A percentile compares a stretch with the other conserved stretches of the same genome.
phyloP scores from a whole-genome alignment of 2,797 vertebrate genomes.

The Discoglossus pictus region DNA sequence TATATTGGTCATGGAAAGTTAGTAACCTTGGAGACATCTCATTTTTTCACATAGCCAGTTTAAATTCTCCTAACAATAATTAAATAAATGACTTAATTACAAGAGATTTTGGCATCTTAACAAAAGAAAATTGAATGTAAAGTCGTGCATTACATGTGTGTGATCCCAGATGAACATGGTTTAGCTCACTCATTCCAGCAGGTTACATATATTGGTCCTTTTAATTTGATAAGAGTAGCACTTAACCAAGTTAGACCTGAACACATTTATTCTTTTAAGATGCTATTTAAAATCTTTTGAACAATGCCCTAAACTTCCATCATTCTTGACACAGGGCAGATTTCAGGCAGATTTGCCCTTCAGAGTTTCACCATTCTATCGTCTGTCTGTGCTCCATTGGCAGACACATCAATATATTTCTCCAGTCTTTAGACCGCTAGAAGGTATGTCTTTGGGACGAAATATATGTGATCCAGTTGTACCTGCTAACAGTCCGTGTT shows the following conservation, averaged over 20 bases:
- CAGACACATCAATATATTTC: background rate
- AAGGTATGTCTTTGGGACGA: too few relatives aligned
- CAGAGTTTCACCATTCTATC: background rate
- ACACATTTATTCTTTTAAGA: slow-evolving; percentile 28
- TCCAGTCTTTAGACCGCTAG: too few relatives aligned
- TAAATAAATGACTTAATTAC: slow-evolving; percentile 5
- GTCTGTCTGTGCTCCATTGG: background rate
- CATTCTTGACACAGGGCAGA: slow-evolving; percentile 21
- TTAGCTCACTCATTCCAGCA: slow-evolving; percentile 12
- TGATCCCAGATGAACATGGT: background rate
- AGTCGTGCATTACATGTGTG: slow-evolving; percentile 5
- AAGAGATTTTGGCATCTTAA: background rate
- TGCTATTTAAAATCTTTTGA: slow-evolving; percentile 43
- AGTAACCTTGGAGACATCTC: too few relatives aligned
- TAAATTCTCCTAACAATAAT: background rate
- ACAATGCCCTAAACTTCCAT: slow-evolving; percentile 42
- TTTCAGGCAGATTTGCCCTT: background rate
- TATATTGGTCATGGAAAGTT: too few relatives aligned
- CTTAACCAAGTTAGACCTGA: slow-evolving; percentile 32
- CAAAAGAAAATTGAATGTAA: too few relatives aligned
- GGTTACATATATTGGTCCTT: slow-evolving; percentile 26
- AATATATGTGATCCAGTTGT: too few relatives aligned
- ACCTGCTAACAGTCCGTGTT: too few relatives aligned
- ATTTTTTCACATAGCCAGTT: background rate
- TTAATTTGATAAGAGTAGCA: slow-evolving; percentile 11